phyloP scores from a whole-genome alignment of 2,797 vertebrate genomes.

The Coreius guichenoti region DNA sequence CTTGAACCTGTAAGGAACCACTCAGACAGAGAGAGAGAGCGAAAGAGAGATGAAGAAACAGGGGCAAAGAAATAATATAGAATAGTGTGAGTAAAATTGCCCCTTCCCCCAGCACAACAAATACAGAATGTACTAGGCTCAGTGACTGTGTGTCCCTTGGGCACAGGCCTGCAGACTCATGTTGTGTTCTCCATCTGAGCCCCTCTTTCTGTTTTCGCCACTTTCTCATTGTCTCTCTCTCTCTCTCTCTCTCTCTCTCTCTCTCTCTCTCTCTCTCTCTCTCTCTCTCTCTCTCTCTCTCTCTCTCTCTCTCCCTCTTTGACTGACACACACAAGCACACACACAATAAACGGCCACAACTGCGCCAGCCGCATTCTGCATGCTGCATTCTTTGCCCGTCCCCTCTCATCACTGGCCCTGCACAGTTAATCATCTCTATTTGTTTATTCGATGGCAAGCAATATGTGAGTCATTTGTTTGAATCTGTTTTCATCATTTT shows the following conservation, averaged over 20 bases:
- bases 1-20: not conserved
- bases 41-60: not conserved
- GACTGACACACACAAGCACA: slow-evolving; percentile 45
- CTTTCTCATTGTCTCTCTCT: slow-evolving; percentile 14
- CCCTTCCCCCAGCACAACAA: slow-evolving; percentile 39
- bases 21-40: not conserved
- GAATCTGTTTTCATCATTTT: slow-evolving; percentile 73
- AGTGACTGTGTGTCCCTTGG: slow-evolving; percentile 45
- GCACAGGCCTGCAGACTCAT: slow-evolving; percentile 49
- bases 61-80: not conserved
- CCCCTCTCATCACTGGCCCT: slow-evolving; percentile 51
- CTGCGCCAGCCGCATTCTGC: slow-evolving; percentile 26
- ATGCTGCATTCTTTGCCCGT: slow-evolving; percentile 17
- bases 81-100: not conserved
- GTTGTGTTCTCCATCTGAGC: slow-evolving; percentile 53
- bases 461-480: slow-evolving; percentile 74
- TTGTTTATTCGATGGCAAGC: slow-evolving; percentile 76
- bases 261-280: slow-evolving; percentile 13
- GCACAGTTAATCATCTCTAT: slow-evolving; percentile 77
- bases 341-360: slow-evolving; percentile 35
- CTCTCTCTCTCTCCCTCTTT: not conserved
- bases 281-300: not conserved
- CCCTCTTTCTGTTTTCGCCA: slow-evolving; percentile 28
- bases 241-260: slow-evolving; percentile 7
- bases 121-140: slow-evolving; percentile 38